A percentile compares a stretch with the other conserved stretches of the same genome.
These are phyloP conservation scores for Haliclona indistincta DNA, from an alignment of 37 sponge, comb jelly and placozoan species.

Conservation along the genomic window DNA sequence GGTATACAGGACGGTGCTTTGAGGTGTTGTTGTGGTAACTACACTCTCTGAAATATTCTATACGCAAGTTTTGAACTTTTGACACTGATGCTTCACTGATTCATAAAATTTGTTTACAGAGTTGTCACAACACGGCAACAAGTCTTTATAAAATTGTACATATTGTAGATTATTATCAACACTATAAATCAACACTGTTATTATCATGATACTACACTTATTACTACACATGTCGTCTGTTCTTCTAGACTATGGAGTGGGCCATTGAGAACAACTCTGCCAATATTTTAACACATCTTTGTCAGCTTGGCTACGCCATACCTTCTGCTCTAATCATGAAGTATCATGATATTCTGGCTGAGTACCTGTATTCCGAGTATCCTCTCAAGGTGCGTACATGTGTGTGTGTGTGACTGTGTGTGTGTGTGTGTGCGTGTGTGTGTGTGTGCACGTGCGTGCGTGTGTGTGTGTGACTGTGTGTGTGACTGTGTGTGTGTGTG, in stretches of 20 bases:
- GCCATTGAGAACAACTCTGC: slow-evolving; percentile 30
- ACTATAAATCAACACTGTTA: background rate
- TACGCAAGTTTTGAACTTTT: background rate
- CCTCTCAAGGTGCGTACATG: background rate
- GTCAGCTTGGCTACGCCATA: slow-evolving; percentile 53
- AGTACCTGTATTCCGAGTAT: slow-evolving; percentile 28
- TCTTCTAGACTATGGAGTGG: slow-evolving; percentile 68
- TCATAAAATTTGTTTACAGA: no score
- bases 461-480: slow-evolving; percentile 3
- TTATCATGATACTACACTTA: background rate
- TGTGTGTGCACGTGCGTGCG: slow-evolving; percentile 4
- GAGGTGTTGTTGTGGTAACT: no score
- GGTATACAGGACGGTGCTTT: no score
- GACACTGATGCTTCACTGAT: no score
- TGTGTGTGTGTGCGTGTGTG: background rate
- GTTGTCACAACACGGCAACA: background rate
- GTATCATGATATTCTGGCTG: slow-evolving; percentile 19
- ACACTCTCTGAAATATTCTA: no score
- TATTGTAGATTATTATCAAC: no score
- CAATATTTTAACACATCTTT: slow-evolving; percentile 56
- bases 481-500: no score
- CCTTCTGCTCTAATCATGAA: slow-evolving; percentile 37
- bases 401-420: background rate
- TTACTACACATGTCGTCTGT: background rate
- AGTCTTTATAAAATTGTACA: no score